Evolutionary conservation across 2,888 invertebrate species (phyloP), one percentile per base, ranked within the genome.

Genomic region (Protophormia terraenovae): DNA sequence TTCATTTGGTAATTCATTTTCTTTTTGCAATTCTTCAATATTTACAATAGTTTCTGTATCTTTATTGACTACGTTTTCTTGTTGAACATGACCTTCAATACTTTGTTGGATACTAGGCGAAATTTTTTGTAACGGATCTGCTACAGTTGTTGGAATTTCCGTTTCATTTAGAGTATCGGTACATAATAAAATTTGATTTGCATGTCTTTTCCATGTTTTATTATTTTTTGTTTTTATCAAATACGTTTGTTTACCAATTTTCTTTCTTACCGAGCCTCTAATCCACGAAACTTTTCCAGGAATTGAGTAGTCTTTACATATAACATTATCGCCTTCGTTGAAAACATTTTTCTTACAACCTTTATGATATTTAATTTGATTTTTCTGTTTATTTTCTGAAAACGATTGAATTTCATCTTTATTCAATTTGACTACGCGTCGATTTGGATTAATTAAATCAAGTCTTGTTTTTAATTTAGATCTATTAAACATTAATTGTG

Each of bases 141-240:
- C 19, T 10, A 69, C n/a, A n/a, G 64, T 64, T 27, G 69, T 35
- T 35, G 69, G 69, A 53, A 69, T 69, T n/a, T 53, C 69, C 35
- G 14, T 4, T 45, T 16, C 16, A 6, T 55, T 14, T n/a, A n/a
- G n/a, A 7, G 55, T 27, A 45, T 27, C 41, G 14, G 24, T 55
- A 55, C 76, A 76, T 10, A 7, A 41, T 8, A 58, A 41, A 14
- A n/a, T n/a, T 64, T 79, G 79, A 38, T 79, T 71, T 47, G 38
- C 50, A 69, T 79, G 79, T 24, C 72, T 64, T 64, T 79, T 79
- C 79, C 79, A 79, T 27, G 16, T 53, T 62, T 62, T 71, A 41
- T 69, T 29, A 27, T 22, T 16, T 27, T 29, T 22, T 32, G 29
- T 62, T 72, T 72, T 41, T 32, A 79, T 35, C 19, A 75, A 35